phyloP scores from a whole-genome alignment of 2,113 vertebrate genomes.

The Coregonus clupeaformis region DNA sequence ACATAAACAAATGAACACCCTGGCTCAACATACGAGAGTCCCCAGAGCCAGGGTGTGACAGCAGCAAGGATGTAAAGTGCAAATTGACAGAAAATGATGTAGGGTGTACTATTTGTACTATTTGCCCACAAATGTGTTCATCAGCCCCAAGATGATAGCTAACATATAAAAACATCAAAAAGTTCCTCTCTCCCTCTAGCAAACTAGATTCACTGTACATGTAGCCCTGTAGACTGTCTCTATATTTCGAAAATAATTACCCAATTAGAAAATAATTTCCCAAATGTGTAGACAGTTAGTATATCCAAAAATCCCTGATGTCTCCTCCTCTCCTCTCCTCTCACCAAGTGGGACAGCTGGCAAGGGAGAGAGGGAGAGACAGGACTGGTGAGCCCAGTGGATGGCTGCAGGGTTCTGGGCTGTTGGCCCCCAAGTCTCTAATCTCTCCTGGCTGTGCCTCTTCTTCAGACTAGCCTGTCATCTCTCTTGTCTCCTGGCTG shows the following conservation, averaged over 20 bases:
- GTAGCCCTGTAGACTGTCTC: background rate
- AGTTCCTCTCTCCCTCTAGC: background rate
- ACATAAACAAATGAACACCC: no score
- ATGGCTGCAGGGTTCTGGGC: constrained; percentile 46
- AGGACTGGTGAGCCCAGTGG: constrained; percentile 36
- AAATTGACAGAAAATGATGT: no score
- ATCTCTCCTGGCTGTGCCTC: no score
- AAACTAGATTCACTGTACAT: background rate
- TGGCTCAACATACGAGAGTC: no score
- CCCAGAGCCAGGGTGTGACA: no score
- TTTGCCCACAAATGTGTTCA: background rate
- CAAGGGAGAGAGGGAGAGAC: constrained; percentile 52
- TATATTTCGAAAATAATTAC: background rate
- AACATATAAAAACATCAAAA: no score
- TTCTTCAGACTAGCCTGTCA: background rate
- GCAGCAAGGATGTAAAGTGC: no score
- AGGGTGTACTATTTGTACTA: no score
- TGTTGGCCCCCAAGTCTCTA: constrained; percentile 37
- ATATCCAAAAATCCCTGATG: constrained; percentile 27
- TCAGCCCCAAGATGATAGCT: background rate
- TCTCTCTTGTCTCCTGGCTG: constrained; percentile 9
- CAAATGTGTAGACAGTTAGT: constrained; percentile 6
- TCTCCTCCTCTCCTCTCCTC: constrained; percentile 26
- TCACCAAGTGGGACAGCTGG: constrained; percentile 59
- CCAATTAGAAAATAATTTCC: constrained; percentile 6